Evolutionary conservation across 2,797 vertebrate species (phyloP).

Genomic region (Gadopsis bispinosus): DNA sequence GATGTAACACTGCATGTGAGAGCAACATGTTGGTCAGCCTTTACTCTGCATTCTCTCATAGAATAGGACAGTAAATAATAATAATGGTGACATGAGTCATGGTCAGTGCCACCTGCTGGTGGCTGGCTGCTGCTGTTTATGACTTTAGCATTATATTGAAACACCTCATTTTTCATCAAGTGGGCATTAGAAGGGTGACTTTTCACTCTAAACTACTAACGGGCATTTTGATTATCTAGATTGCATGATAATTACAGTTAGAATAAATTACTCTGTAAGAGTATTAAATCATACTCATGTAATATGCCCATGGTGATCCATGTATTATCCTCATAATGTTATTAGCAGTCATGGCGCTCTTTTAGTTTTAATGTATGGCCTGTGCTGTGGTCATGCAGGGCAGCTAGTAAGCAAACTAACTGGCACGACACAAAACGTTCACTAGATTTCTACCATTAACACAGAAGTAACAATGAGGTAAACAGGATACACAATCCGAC

Average conservation of each 20-base stretch:
- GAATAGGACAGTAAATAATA: conserved; percentile 27
- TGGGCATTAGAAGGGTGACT: conserved; percentile 65
- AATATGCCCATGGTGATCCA: conserved; percentile 65
- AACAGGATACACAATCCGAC: conserved; percentile 10
- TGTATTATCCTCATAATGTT: conserved; percentile 48
- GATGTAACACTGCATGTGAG: background rate
- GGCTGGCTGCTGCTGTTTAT: conserved; percentile 46
- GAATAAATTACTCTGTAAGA: conserved; percentile 61
- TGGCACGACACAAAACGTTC: background rate
- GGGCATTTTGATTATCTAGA: conserved; percentile 69
- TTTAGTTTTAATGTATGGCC: conserved; percentile 19
- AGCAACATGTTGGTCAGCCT: conserved; percentile 1
- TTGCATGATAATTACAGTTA: conserved; percentile 68
- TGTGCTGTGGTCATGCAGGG: conserved; percentile 11
- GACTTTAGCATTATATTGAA: conserved; percentile 52
- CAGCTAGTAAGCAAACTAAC: background rate
- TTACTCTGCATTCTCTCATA: background rate
- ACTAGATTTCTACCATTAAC: background rate
- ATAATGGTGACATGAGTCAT: conserved; percentile 36
- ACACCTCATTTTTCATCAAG: conserved; percentile 65
- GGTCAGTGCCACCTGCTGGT: conserved; percentile 10
- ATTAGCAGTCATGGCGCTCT: conserved; percentile 59
- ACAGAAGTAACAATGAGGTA: background rate
- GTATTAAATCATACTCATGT: conserved; percentile 70
- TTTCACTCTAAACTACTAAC: conserved; percentile 66